Base-by-base conservation (phyloP, 2,797 vertebrate species). In the Chromobotia macracanthus region DNA sequence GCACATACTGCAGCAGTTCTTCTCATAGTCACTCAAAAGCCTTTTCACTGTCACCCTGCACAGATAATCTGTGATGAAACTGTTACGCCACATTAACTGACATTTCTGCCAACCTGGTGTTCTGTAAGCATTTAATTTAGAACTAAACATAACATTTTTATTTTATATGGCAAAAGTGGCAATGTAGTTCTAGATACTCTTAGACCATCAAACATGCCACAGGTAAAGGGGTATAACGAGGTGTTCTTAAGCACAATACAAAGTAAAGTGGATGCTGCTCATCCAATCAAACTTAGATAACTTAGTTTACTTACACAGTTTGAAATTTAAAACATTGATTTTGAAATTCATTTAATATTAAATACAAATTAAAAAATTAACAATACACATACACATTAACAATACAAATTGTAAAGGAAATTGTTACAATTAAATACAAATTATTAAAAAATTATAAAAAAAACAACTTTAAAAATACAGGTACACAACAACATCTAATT, bases 11-110 rank as follows among this genome's bases (percentile, higher is more conserved):
- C 0, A 56, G 3, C 48, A 73, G 23, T 46, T 51, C 28, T 70
- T 28, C 65, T 55, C 19, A 60, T 13, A 44, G 63, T 18, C 46
- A 46, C 46, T 63, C 25, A 12, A 28, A 1, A 9, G 41, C 23
- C 9, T 76, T 63, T 71, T 71, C 23, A 64, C 23, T 68, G 5
- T 60, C 13, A 66, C 38, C 50, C 41, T 71, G 16, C 3, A 55
- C 3, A 18, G 5, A 31, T 16, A 21, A 55, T 53, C 28, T 65
- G 51, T 60, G 28, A 61, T 41, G 9, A 53, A 64, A 18, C 31
- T 28, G 19, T 60, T 35, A 50, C 2, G 18, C 65, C 56, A 61
- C 13, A 58, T 41, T 35, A 19, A 48, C 23, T 50, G 23, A 50
- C 18, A 51, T 64, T 64, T 18, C 41, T 74, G 60, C 9, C 12